These are phyloP conservation scores for Ibidorhyncha struthersii DNA, from an alignment of 2,113 vertebrate genomes.

Conservation along the genomic window DNA sequence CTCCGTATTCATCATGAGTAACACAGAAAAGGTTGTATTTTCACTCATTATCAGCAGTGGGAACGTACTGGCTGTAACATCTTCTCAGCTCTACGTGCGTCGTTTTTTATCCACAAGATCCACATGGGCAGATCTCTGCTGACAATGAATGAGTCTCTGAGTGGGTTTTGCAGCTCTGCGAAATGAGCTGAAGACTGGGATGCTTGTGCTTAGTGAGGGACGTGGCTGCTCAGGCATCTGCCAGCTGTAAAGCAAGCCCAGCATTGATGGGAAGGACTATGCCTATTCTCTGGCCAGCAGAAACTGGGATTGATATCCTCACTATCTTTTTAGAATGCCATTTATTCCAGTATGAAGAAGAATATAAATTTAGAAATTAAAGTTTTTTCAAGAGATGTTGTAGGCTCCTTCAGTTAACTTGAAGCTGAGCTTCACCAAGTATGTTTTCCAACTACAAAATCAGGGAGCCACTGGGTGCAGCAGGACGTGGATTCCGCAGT, in stretches of 20 bases:
- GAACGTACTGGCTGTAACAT: not conserved
- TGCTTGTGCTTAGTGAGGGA: not conserved
- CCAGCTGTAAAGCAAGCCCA: not conserved
- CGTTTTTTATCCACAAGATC: not conserved
- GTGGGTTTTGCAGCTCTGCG: not conserved
- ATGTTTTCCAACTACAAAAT: not conserved
- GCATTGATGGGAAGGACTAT: not conserved
- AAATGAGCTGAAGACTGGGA: not conserved
- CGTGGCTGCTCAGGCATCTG: not conserved
- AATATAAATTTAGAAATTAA: not conserved
- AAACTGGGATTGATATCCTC: not conserved
- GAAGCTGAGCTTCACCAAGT: not conserved
- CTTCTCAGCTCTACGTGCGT: fast-evolving
- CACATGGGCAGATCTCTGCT: not conserved
- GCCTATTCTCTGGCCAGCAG: not conserved
- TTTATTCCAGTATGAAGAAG: not conserved
- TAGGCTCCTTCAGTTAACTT: not conserved
- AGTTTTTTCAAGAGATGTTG: not conserved
- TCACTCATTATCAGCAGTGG: not conserved
- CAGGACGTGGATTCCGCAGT: not conserved
- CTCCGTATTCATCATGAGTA: conserved; percentile 17
- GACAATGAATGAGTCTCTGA: not conserved
- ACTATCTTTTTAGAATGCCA: not conserved
- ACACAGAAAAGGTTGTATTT: not conserved
- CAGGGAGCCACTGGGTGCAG: not conserved